Conservation (phyloP, 2,113 vertebrate species). For the Gadus chalcogrammus region DNA sequence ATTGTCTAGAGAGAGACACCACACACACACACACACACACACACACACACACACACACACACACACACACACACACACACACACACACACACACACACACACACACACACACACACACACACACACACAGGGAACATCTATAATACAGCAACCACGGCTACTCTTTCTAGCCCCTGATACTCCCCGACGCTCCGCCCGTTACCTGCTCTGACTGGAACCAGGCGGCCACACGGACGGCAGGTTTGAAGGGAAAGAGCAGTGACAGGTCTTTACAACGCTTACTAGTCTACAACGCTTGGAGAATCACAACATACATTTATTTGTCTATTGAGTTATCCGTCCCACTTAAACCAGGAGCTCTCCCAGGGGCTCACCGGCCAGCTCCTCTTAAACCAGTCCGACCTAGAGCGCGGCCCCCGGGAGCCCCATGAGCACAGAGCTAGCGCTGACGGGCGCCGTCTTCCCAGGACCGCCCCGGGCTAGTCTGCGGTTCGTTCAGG, state of each 20-base stretch:
- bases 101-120: no score
- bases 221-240: constrained; percentile 38
- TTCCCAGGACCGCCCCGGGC: constrained; percentile 41
- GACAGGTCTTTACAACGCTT: constrained; percentile 11
- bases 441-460: constrained; percentile 22
- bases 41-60: constrained; percentile 15
- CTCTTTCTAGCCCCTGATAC: constrained; percentile 32
- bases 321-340: no score
- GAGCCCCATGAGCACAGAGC: constrained; percentile 18
- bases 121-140: background rate
- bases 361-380: background rate
- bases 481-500: constrained; percentile 17
- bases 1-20: no score
- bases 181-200: constrained; percentile 33
- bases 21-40: constrained; percentile 15
- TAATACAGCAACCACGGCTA: constrained; percentile 35
- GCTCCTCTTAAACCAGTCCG: background rate
- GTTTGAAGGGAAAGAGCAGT: constrained; percentile 27
- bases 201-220: constrained; percentile 72
- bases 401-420: background rate
- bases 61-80: constrained; percentile 15
- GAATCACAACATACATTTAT: no score
- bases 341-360: no score
- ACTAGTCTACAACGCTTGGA: no score
- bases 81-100: constrained; percentile 15